Evolutionary conservation across 2,113 vertebrate species (phyloP), one percentile per base, ranked within the genome.

Genomic region (Otis tarda): DNA sequence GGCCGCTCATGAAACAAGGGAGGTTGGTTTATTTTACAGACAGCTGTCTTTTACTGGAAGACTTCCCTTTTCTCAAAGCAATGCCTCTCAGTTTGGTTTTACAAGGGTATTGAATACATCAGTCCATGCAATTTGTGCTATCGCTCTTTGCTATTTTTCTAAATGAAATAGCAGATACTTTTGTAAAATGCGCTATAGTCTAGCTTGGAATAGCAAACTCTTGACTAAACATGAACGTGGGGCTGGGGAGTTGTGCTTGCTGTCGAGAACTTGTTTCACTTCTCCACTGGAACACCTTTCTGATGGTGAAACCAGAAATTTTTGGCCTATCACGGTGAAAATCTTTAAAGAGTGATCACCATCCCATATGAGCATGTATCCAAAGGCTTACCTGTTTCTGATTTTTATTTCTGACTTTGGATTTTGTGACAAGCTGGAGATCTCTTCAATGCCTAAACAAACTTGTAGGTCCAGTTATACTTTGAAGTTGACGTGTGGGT

Each of bases 161-260:
- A 2, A 50, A n/a, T 12, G 30, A 39, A 81, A 55, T 9, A 11
- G 9, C 9, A 63, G 6, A 7, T 60, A 3, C 6, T 87, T 52
- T 8, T 56, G 31, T 45, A 45, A 85, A 85, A 41, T 3, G 6
- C 10, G 18, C 12, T 10, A 3, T 23, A 33, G n/a, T 13, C 10
- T 28, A 55, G 31, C 49, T 70, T 60, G 24, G 50, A 45, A 31
- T 13, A 17, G 43, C 61, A 49, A 33, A 73, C 41, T 63, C 16
- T 0, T 13, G 37, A 39, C 37, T 55, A 4, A 56, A 31, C 4
- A 2, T 19, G 13, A 59, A 14, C 0, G 0, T 33, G 30, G 33
- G 50, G 65, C 59, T 53, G 35, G 6, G 15, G 27, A 7, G 2
- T 52, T 82, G 30, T 1, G 0, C 41, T 81, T 35, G 7, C 41